Evolutionary conservation across 2,113 vertebrate genomes (phyloP), one percentile per base, ranked within the genome.

Genomic region (Etia nguti): DNA sequence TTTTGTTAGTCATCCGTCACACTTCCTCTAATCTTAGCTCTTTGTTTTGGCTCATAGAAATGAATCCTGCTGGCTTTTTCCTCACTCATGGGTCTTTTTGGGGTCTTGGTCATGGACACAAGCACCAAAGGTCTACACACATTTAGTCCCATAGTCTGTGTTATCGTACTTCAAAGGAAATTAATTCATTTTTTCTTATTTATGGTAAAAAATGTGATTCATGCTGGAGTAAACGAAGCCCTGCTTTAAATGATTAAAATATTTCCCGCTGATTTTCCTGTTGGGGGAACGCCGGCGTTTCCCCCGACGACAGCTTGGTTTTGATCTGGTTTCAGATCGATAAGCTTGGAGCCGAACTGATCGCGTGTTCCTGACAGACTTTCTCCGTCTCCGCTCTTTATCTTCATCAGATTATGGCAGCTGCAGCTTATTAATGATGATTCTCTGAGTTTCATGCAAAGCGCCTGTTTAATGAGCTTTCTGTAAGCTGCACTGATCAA

Each of bases 111-210:
- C 13, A 9, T 5, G 11, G 38, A 43, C n/a, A 38, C 22, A 0
- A 46, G 38, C 38, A 46, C 38, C n/a, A 26, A 24, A 46, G 68
- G 38, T 26, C 16, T 4, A 2, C 22, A 46, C 41, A 6, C 18
- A 16, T 24, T 46, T 22, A 24, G 34, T 31, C 34, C 31, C 31
- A 13, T 0, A 24, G 1, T 46, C 65, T 46, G 59, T 62, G 38
- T 0, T 26, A 46, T 43, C 0, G 13, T 73, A 10, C 68, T 26
- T 73, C 41, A 18, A 43, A 70, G 65, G 36, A 43, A 43, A 70
- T 0, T 0, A 13, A 43, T 70, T 1, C 0, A 43, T 2, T 41
- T 70, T 70, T 70, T 73, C 38, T 18, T 73, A 73, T 46, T 73
- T 46, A 26, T 46, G 38, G 68, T 46, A 5, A 73, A 24, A 60